Conservation (phyloP, 2,888 invertebrate species). For the Pachymerium ferrugineum region DNA sequence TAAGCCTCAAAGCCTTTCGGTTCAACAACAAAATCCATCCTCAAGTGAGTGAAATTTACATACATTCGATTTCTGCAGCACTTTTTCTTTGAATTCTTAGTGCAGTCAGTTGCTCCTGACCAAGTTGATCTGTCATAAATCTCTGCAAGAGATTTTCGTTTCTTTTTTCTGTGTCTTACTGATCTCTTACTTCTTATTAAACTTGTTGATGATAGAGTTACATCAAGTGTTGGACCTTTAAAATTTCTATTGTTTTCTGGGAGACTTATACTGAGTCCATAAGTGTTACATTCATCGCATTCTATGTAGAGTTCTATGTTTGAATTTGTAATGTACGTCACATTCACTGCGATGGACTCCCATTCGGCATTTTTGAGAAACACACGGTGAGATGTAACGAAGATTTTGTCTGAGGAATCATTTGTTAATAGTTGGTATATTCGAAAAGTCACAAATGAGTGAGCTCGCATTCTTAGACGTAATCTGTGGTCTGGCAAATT, state of each 20-base stretch:
- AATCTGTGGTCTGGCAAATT: not conserved
- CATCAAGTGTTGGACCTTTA: not conserved
- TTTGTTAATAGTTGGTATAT: not conserved
- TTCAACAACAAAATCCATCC: slow-evolving; percentile 61
- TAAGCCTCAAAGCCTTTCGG: slow-evolving; percentile 67
- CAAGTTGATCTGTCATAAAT: not conserved
- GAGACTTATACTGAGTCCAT: not conserved
- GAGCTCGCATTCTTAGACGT: not conserved
- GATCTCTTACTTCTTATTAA: too few relatives aligned
- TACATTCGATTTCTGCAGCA: slow-evolving; percentile 64
- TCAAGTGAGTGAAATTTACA: slow-evolving; percentile 61
- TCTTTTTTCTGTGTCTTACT: not conserved
- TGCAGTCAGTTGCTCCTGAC: slow-evolving; percentile 51
- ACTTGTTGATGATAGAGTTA: not conserved
- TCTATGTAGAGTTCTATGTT: not conserved
- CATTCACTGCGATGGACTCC: not conserved
- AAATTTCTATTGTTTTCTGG: not conserved
- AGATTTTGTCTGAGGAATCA: not conserved
- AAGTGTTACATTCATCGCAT: not conserved
- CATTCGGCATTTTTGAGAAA: not conserved
- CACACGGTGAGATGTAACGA: not conserved
- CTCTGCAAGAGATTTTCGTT: not conserved
- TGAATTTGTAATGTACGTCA: not conserved
- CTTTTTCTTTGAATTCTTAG: slow-evolving; percentile 44
- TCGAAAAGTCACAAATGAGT: not conserved